These are phyloP conservation scores for Apodemia arnacis DNA, from an alignment of 2,888 invertebrate genomes.

Conservation along the genomic window DNA sequence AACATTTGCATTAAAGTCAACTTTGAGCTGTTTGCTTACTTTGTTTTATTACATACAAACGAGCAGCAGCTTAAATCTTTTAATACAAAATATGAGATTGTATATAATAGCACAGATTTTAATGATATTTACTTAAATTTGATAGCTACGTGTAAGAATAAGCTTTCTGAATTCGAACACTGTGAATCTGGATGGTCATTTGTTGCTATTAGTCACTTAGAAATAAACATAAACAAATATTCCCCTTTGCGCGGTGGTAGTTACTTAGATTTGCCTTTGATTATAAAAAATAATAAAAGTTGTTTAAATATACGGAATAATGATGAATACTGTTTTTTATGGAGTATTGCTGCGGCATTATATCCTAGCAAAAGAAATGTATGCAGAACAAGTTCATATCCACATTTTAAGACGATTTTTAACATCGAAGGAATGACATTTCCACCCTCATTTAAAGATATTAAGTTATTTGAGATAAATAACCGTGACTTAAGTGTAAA, in stretches of 20 bases:
- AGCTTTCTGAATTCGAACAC: conserved; percentile 47
- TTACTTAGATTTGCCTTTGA: conserved; percentile 35
- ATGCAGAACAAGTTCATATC: conserved; percentile 58
- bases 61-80: conserved; percentile 17
- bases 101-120: neutral
- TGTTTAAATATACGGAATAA: conserved; percentile 53
- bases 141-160: conserved; percentile 9
- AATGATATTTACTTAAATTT: neutral
- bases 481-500: conserved; percentile 57
- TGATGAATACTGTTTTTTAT: conserved; percentile 52
- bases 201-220: conserved; percentile 37
- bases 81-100: neutral
- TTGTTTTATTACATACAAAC: neutral
- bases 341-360: conserved; percentile 49
- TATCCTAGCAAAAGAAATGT: conserved; percentile 49
- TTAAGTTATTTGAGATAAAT: conserved; percentile 52
- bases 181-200: conserved; percentile 60
- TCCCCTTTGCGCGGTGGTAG: conserved; percentile 20
- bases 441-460: conserved; percentile 60
- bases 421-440: conserved; percentile 55
- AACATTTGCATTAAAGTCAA: neutral
- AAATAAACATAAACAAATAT: conserved; percentile 62
- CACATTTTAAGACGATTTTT: conserved; percentile 43
- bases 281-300: conserved; percentile 42
- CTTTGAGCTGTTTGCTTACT: conserved; percentile 24